A percentile compares a stretch with the other conserved stretches of the same genome.
Evolutionary conservation across 2,888 invertebrate genomes (phyloP).

Genomic region (Fissipunctia ypsillon): DNA sequence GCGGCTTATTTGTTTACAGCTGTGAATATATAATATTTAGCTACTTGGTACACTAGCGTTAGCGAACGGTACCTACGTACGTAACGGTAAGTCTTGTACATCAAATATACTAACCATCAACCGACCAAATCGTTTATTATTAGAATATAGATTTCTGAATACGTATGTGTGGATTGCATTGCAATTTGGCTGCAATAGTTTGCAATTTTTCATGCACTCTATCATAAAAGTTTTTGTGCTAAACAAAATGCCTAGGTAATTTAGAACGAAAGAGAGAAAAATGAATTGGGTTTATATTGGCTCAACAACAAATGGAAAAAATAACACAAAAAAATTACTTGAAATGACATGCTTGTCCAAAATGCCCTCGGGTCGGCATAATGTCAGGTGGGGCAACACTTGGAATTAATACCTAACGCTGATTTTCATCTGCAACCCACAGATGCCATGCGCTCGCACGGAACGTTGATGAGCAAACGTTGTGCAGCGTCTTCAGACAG

Average conservation of each 20-base stretch:
- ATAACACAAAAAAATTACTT: not conserved
- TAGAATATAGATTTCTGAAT: conserved; percentile 35
- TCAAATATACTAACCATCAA: conserved; percentile 25
- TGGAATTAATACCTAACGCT: not conserved
- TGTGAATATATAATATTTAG: conserved; percentile 49
- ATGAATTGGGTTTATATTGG: not conserved
- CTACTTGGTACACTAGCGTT: conserved; percentile 31
- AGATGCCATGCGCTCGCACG: not conserved
- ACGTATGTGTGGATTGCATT: conserved; percentile 19
- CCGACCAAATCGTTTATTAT: conserved; percentile 36
- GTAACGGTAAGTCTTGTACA: conserved; percentile 25
- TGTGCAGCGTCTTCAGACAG: no score
- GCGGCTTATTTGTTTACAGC: conserved; percentile 39
- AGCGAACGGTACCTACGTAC: conserved; percentile 35
- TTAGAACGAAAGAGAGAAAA: not conserved
- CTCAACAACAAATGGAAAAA: not conserved
- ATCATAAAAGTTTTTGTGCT: not conserved
- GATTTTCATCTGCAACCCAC: not conserved
- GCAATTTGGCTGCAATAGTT: conserved; percentile 15
- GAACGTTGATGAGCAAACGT: no score
- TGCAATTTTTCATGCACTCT: not conserved
- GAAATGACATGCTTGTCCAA: not conserved
- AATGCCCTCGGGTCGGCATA: not conserved
- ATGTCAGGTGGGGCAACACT: not conserved
- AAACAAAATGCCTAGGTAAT: not conserved